Percentiles rank a stretch among this genome's conserved stretches.
These are phyloP conservation scores for Drosophila anomalipes DNA, from an alignment of 2,888 invertebrate genomes.

Conservation along the genomic window DNA sequence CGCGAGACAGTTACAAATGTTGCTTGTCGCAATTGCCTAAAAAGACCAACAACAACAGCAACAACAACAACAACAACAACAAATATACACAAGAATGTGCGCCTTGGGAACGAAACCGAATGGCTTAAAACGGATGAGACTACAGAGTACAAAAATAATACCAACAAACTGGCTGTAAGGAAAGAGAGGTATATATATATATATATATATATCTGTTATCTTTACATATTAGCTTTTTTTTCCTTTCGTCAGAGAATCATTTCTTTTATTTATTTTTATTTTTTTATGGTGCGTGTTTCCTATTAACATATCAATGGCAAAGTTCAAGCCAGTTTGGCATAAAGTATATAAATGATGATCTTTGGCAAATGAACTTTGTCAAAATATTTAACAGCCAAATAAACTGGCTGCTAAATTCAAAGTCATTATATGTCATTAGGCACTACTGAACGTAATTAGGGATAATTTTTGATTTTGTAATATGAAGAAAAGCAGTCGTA, in stretches of 20 bases:
- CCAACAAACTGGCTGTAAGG: conserved; percentile 1
- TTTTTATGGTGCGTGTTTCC: conserved; percentile 19
- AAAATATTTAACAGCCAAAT: conserved; percentile 10
- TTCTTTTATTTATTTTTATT: not conserved
- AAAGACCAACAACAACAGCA: conserved; percentile 10
- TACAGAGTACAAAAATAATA: conserved; percentile 4
- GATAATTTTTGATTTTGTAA: not conserved
- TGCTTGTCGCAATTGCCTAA: conserved; percentile 33
- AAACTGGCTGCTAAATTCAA: conserved; percentile 6
- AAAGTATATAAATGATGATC: not conserved
- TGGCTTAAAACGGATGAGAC: conserved; percentile 29
- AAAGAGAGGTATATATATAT: not conserved
- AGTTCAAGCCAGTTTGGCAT: conserved; percentile 1
- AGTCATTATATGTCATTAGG: conserved; percentile 2
- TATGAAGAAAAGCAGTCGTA: not conserved
- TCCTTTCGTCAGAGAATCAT: not conserved
- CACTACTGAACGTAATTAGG: not conserved
- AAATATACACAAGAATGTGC: too few species aligned
- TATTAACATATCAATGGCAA: conserved; percentile 11
- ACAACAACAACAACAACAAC: not conserved
- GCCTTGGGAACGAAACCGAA: conserved; percentile 23
- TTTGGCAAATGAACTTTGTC: not conserved
- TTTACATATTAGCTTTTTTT: not conserved
- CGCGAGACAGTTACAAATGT: conserved; percentile 39
- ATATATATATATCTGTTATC: not conserved